A percentile compares a stretch with the other conserved stretches of the same genome.
Evolutionary conservation across 2,888 invertebrate species (phyloP).

Genomic region (Caenorhabditis drosophilae): DNA sequence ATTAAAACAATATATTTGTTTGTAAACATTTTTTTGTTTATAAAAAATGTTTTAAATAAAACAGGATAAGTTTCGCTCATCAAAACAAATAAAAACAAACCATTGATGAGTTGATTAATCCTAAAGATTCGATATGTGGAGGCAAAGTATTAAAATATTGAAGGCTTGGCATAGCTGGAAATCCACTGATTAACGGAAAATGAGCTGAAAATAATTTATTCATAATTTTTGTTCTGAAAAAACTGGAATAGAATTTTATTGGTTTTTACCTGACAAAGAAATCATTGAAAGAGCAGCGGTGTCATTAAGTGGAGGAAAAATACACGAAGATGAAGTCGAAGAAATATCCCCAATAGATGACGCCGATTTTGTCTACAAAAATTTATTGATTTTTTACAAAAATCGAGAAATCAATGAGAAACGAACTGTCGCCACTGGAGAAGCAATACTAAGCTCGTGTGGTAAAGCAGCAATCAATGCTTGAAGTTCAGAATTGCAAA

Average conservation of each 20-base stretch:
- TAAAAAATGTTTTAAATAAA: no score
- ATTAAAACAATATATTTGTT: no score
- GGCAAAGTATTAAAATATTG: conserved; percentile 26
- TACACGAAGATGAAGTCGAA: conserved; percentile 25
- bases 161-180: conserved; percentile 17
- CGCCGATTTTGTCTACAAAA: conserved; percentile 22
- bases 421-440: conserved; percentile 10
- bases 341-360: conserved; percentile 30
- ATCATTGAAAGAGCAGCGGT: conserved; percentile 31
- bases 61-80: no score
- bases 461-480: conserved; percentile 36
- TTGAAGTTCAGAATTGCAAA: conserved; percentile 28
- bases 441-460: conserved; percentile 18
- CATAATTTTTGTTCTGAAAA: no score
- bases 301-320: conserved; percentile 31
- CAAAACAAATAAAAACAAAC: no score
- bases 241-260: no score
- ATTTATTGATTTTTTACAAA: no score
- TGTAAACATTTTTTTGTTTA: not conserved
- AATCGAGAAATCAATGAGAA: not conserved
- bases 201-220: no score
- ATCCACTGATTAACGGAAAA: conserved; percentile 17
- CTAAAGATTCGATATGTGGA: conserved; percentile 30
- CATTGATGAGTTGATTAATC: conserved; percentile 32
- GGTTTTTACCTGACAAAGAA: conserved; percentile 13